Evolutionary conservation across 2,888 invertebrate species (phyloP).

Genomic region (Zaprionus lineosus): DNA sequence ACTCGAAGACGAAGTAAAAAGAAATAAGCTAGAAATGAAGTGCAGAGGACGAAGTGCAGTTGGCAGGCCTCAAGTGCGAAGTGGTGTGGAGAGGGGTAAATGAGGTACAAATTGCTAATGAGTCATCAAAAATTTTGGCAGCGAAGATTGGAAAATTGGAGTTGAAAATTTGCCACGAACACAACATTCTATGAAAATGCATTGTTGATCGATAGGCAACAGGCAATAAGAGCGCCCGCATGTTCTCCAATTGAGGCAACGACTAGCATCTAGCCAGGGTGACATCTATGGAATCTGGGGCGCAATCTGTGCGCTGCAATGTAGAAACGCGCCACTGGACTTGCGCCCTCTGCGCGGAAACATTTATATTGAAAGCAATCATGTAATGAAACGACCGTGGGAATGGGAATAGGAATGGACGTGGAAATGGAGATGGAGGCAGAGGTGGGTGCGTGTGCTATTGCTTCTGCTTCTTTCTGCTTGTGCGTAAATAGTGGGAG

Average conservation of each 20-base stretch:
- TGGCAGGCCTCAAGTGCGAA: conserved; percentile 8
- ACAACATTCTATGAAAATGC: too few species aligned
- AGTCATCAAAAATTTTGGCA: conserved; percentile 33
- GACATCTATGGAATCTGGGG: conserved; percentile 37
- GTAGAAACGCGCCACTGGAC: conserved; percentile 36
- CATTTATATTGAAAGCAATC: conserved; percentile 62
- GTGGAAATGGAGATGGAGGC: too few species aligned
- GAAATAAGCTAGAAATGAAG: conserved; percentile 14
- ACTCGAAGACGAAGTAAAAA: too few species aligned
- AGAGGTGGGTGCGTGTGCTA: too few species aligned
- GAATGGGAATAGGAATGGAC: conserved; percentile 7
- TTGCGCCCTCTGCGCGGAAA: conserved; percentile 47
- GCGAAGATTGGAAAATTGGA: too few species aligned
- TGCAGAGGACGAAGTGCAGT: conserved; percentile 10
- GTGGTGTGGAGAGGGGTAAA: too few species aligned
- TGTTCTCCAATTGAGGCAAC: conserved; percentile 49
- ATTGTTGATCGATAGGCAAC: conserved; percentile 43
- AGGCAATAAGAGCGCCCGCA: conserved; percentile 63
- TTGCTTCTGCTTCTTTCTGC: too few species aligned
- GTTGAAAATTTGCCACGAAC: too few species aligned
- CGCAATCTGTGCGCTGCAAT: conserved; percentile 41
- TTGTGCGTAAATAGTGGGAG: too few species aligned
- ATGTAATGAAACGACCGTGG: conserved; percentile 48
- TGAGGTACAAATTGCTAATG: too few species aligned
- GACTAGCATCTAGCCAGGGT: background rate